Base-by-base conservation (phyloP, 1,140 invertebrate genomes). In the Gonioctena quinquepunctata region DNA sequence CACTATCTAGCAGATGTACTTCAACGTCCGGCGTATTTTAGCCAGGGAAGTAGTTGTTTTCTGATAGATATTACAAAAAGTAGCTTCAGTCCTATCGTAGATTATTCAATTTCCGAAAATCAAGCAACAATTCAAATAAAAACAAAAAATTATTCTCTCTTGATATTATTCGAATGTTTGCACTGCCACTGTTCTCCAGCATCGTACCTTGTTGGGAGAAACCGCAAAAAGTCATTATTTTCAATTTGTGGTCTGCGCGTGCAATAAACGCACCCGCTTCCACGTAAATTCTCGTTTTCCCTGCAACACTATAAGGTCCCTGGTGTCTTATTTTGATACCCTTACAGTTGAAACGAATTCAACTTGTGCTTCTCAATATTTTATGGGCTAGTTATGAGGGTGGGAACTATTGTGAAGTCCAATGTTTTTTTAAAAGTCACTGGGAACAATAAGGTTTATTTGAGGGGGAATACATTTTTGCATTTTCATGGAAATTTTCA, bases 261-360 rank as follows among this genome's bases (percentile, higher is more conserved):
- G 61, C 61, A 63, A 63, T 63, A 63, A 63, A 63, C 61, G 28
- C 28, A 48, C 61, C 61, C 61, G 61, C 21, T 33, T 21, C 25
- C n/a, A 21, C 48, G 49, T 63, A 63, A 63, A 63, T 63, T 63
- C 27, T 23, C 13, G 25, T 50, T 63, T 28, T 48, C 27, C 61
- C n/a, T 25, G 56, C 56, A 22, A 25, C n/a, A 16, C 25, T 49
- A 42, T 7, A 42, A 21, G 8, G 25, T 63, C 61, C 61, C 61
- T n/a, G n/a, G 61, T 33, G 61, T 50, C 61, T 63, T 63, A 63
- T 63, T 63, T 49, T 63, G 61, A 63, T 63, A 63, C 61, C 61
- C 61, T 48, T 63, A 23, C 27, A 28, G 27, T 28, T 19, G 61
- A 26, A 22, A 22, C 42, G 61, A 28, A 63, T 63, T 63, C 61